Evolutionary conservation across 2,797 vertebrate species (phyloP).

Genomic region (Petrocephalus sullivani): DNA sequence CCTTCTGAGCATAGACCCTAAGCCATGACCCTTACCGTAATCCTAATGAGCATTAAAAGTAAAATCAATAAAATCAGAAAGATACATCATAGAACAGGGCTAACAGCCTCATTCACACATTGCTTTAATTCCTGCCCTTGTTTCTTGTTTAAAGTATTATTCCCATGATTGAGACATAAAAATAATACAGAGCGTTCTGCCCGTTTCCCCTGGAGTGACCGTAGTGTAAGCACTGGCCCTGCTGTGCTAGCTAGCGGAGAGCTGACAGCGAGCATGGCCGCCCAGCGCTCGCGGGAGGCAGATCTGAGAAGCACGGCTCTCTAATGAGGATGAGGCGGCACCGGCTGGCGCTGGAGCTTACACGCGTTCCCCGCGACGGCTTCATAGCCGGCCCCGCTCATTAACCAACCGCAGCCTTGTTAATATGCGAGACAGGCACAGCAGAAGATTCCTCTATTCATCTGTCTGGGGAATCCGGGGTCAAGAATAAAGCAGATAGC

Average conservation of each 20-base stretch:
- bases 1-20: not conserved
- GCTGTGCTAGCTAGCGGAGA: not conserved
- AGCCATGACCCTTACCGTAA: not conserved
- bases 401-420: constrained; percentile 32
- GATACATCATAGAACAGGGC: not conserved
- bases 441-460: constrained; percentile 16
- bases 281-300: not conserved
- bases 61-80: not conserved
- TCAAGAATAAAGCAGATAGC: constrained; percentile 14
- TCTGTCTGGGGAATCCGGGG: constrained; percentile 11
- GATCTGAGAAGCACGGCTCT: not conserved
- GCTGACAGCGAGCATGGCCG: not conserved
- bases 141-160: not conserved
- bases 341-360: not conserved
- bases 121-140: not conserved
- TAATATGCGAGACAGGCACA: constrained; percentile 33
- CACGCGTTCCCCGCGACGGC: not conserved
- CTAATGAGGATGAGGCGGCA: not conserved
- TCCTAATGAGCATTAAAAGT: not conserved
- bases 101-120: not conserved
- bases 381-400: constrained; percentile 20
- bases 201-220: not conserved
- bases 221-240: not conserved
- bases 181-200: not conserved
- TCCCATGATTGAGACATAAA: not conserved